Base-by-base conservation (phyloP, 2,888 invertebrate species). In the Scaptomyza polygonia region DNA sequence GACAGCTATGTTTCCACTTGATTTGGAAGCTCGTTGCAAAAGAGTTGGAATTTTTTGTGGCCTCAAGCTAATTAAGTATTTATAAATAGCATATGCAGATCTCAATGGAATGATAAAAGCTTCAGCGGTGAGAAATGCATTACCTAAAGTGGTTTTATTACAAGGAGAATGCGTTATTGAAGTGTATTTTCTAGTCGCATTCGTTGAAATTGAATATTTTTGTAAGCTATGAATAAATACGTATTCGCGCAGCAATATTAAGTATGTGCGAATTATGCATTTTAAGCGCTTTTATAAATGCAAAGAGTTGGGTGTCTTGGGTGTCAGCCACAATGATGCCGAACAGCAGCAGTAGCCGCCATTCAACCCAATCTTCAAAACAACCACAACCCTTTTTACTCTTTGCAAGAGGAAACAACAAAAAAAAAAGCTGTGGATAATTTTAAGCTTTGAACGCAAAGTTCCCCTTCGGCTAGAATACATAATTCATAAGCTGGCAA, bases 401-500 rank as follows among this genome's bases (percentile, higher is more conserved):
- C n/a, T 49, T n/a, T 21, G 47, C 51, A 44, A 59, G 34, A 21
- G 32, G 25, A 34, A 47, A 51, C 45, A 42, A 42, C 27, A 34
- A 47, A 51, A 49, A 42, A 42, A 58, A 56, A 14, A 7, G n/a
- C n/a, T n/a, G n/a, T 49, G 64, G 63, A 85, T 81, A 84, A 84
- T 86, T 81, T 85, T 81, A 67, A 67, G 82, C 81, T 83, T 82
- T 87, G 79, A 77, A 81, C 66, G 65, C 61, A 75, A 81, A 86
- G 69, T 80, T 39, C 52, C 73, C 87, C 75, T 44, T 29, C 42
- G 88, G 84, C 77, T 55, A 68, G 55, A 87, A 84, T 84, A 83
- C 88, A 84, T 84, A 85, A 84, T 84, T 84, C 84, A 84, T 87
- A 82, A 72, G 79, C 77, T 75, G 63, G 70, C 68, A 77, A 65